Base-by-base conservation (phyloP, 2,113 vertebrate species). In the Octodon degus region DNA sequence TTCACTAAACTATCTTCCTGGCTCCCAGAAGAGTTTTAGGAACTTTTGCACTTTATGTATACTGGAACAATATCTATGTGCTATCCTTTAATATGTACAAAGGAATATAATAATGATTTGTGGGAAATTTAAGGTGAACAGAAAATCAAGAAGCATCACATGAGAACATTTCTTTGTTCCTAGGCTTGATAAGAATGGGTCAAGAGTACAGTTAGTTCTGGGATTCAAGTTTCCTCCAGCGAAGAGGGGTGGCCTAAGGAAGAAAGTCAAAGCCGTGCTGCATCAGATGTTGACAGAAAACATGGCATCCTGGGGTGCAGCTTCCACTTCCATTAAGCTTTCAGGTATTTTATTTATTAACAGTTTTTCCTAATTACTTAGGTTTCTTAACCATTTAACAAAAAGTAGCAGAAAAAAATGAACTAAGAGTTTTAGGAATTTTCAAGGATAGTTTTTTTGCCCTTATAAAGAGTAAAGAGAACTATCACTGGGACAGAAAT, bases 211-310 rank as follows among this genome's bases (percentile, higher is more conserved):
- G 22, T 34, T 97, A 25, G 65, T 63, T 22, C 68, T 96, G 89
- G n/a, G 50, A 25, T 77, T 96, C 65, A 89, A 72, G 74, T 96
- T 93, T 93, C 79, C 80, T 93, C 90, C 87, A 62, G 84, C 22
- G 20, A 86, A 80, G 47, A 93, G 20, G 17, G 11, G 62, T 1
- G 34, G 32, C n/a, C 53, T 93, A 92, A 72, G 43, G 60, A 34
- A 34, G 60, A 10, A 89, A 86, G 86, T 91, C 27, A 40, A 60
- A 93, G 68, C 43, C 72, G 9, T 91, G 34, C 55, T 97, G 74
- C 24, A 72, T 25, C 87, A 86, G 80, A 89, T 84, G 40, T 30
- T 94, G 67, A 55, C 81, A 55, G 67, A 86, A 67, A 91, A 89
- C 79, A 40, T 30, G 68, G 47, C 14, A 19, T 68, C 84, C 63